Conservation (phyloP, 2,113 vertebrate species). For the Chroicocephalus ridibundus region DNA sequence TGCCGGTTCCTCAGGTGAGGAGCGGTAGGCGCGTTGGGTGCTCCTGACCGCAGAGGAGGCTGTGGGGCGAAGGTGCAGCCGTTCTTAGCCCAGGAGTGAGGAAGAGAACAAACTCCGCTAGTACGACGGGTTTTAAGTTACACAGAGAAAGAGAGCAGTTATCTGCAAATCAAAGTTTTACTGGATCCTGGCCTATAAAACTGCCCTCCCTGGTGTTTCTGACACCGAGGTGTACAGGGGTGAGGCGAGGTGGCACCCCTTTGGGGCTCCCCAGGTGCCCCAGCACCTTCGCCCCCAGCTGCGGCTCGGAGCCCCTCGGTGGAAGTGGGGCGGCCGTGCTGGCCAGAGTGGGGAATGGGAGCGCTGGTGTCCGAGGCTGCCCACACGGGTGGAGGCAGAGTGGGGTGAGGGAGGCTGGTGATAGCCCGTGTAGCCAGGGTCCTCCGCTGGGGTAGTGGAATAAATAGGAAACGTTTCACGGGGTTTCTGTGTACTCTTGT, state of each 20-base stretch:
- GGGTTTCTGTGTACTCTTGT: fast-evolving
- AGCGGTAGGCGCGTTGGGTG: not conserved
- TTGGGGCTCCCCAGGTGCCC: not conserved
- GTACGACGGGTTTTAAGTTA: fast-evolving
- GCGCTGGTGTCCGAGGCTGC: fast-evolving
- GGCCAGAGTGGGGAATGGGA: not conserved
- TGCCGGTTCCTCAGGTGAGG: not conserved
- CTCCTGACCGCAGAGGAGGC: not conserved
- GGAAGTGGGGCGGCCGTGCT: fast-evolving
- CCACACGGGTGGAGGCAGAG: fast-evolving
- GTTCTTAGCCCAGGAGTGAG: not conserved
- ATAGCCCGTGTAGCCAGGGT: fast-evolving
- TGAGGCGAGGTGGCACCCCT: not conserved
- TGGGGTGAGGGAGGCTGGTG: fast-evolving
- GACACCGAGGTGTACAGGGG: not conserved
- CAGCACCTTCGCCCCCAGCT: not conserved
- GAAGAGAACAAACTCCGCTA: fast-evolving
- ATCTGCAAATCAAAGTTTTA: not conserved
- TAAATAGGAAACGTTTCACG: fast-evolving
- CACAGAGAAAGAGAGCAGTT: not conserved
- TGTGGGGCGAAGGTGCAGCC: not conserved
- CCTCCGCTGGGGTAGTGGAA: too few relatives aligned
- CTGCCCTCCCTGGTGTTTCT: not conserved
- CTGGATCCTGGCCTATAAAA: not conserved
- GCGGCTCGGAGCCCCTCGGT: fast-evolving